Evolutionary conservation across 2,888 invertebrate genomes (phyloP).

Genomic region (Pristionchus arcanus): DNA sequence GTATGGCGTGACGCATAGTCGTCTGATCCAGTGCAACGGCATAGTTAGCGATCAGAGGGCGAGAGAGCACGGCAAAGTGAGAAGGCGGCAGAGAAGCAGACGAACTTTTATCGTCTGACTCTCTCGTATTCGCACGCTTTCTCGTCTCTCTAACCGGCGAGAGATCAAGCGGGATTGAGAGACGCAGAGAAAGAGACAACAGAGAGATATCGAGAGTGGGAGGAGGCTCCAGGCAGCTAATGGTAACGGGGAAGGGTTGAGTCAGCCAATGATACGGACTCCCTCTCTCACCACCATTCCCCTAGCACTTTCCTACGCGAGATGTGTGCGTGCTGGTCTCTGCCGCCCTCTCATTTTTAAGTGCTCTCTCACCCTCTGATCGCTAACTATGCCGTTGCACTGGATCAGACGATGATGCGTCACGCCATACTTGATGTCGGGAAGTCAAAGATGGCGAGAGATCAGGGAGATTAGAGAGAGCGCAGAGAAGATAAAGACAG

Average conservation of each 20-base stretch:
- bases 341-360: background rate
- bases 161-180: background rate
- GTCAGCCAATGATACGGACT: constrained; percentile 1
- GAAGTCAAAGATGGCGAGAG: background rate
- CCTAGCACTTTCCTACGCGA: background rate
- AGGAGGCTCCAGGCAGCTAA: background rate
- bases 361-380: constrained; percentile 14
- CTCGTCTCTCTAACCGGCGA: background rate
- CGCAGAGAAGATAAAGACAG: background rate
- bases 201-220: background rate
- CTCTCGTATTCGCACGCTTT: no score
- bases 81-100: constrained; percentile 9
- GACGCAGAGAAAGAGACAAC: background rate
- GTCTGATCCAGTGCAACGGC: background rate
- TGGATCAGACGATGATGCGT: constrained; percentile 2
- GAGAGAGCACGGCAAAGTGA: background rate
- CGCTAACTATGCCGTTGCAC: constrained; percentile 34
- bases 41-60: constrained; percentile 33
- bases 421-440: background rate
- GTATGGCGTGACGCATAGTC: constrained; percentile 24
- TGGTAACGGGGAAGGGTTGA: background rate
- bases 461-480: background rate
- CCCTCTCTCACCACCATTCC: background rate
- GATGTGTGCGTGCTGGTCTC: background rate
- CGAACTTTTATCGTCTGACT: background rate